These are phyloP conservation scores for Bradypodion pumilum DNA, from an alignment of 2,797 vertebrate species.

Conservation along the genomic window DNA sequence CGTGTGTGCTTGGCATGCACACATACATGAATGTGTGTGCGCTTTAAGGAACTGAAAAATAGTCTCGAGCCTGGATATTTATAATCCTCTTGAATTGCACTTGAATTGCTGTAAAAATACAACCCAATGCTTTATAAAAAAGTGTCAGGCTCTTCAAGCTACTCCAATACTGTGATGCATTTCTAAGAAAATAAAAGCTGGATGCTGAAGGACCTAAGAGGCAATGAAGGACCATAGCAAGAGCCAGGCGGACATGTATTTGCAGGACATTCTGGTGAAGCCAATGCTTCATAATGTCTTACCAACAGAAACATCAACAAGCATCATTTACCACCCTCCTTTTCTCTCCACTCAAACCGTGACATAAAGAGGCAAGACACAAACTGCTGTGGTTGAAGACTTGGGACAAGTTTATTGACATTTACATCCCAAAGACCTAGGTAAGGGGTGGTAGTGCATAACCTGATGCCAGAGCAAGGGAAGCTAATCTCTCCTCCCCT, in stretches of 20 bases:
- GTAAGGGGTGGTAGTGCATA: no score
- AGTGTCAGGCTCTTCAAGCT: conserved; percentile 32
- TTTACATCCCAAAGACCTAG: no score
- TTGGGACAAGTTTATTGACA: no score
- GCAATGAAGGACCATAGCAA: conserved; percentile 32
- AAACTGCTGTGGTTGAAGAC: no score
- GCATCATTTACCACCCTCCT: no score
- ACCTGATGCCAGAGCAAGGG: no score
- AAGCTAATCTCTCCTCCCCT: no score
- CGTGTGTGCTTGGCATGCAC: no score
- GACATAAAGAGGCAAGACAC: no score
- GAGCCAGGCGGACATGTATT: background rate
- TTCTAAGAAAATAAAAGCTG: conserved; percentile 56
- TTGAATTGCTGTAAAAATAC: conserved; percentile 58
- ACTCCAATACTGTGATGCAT: conserved; percentile 34
- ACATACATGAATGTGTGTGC: no score
- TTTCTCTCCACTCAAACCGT: no score
- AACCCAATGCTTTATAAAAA: conserved; percentile 66
- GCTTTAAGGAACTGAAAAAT: conserved; percentile 50
- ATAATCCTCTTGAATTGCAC: conserved; percentile 66
- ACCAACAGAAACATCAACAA: no score
- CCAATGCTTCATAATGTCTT: conserved; percentile 25
- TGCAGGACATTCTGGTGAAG: conserved; percentile 38
- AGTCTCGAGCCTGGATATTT: conserved; percentile 62
- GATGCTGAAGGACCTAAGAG: conserved; percentile 9